A percentile compares a stretch with the other conserved stretches of the same genome.
These are phyloP conservation scores for Meloidogyne chitwoodi DNA, from an alignment of 1,140 invertebrate genomes.

Conservation along the genomic window DNA sequence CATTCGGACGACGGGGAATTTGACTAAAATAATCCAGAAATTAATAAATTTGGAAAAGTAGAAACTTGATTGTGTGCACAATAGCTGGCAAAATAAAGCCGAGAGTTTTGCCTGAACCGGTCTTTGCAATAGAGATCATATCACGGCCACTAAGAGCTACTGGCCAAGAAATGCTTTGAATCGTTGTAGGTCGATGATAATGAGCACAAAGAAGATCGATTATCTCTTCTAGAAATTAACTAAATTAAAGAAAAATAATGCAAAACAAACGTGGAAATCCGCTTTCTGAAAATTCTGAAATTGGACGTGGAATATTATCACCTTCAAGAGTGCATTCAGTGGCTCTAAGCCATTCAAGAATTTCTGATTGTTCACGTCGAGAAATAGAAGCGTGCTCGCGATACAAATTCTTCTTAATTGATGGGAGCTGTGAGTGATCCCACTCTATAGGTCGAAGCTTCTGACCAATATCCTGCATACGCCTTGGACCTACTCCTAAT, in stretches of 20 bases:
- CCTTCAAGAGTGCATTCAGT: conserved; percentile 54
- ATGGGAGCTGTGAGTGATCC: conserved; percentile 27
- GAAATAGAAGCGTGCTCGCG: conserved; percentile 47
- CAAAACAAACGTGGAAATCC: conserved; percentile 37
- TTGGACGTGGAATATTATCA: conserved; percentile 49
- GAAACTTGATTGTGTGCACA: conserved; percentile 77
- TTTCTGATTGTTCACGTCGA: conserved; percentile 44
- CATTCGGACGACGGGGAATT: conserved; percentile 60
- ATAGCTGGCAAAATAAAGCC: conserved; percentile 70
- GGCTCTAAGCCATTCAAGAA: conserved; percentile 33
- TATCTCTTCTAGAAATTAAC: conserved; percentile 32
- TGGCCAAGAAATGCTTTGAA: conserved; percentile 63
- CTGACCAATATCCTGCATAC: conserved; percentile 21
- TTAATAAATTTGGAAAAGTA: conserved; percentile 27
- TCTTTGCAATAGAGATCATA: conserved; percentile 68
- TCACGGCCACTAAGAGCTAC: conserved; percentile 78
- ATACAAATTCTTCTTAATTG: conserved; percentile 54
- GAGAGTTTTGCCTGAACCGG: conserved; percentile 67
- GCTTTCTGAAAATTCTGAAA: conserved; percentile 55
- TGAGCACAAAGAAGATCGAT: conserved; percentile 38
- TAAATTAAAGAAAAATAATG: not conserved
- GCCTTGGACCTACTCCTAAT: not conserved
- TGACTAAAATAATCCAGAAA: conserved; percentile 91
- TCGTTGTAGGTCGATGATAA: conserved; percentile 60
- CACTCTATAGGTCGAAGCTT: conserved; percentile 46